Evolutionary conservation across 2,888 invertebrate genomes (phyloP).

Genomic region (Eupithecia tripunctaria): DNA sequence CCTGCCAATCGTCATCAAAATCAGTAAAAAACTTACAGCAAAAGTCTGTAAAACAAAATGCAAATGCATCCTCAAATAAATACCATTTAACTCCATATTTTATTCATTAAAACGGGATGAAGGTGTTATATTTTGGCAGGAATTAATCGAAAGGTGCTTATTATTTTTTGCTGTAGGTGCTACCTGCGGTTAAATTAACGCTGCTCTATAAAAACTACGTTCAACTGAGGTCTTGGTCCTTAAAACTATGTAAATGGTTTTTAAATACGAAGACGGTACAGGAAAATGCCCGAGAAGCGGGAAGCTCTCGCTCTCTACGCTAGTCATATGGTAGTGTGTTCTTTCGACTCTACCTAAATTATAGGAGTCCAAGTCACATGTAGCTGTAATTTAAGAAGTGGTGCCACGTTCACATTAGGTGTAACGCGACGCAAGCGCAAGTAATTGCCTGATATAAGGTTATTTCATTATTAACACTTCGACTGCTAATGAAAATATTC

Average conservation of each 20-base stretch:
- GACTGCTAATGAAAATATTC: constrained; percentile 54
- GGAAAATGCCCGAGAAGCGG: neutral
- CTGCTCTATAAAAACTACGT: neutral
- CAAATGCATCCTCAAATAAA: constrained; percentile 3
- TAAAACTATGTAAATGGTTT: neutral
- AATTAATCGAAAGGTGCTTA: constrained; percentile 35
- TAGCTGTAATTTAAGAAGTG: neutral
- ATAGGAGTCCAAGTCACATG: neutral
- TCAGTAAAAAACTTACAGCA: neutral
- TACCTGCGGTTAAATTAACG: neutral
- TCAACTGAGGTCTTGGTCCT: neutral
- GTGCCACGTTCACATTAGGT: constrained; percentile 4
- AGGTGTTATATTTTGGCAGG: constrained; percentile 38
- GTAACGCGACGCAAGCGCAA: constrained; percentile 12
- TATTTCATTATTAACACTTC: constrained; percentile 61
- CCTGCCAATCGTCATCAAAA: constrained; percentile 13
- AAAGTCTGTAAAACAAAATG: neutral
- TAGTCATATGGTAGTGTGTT: too few relatives aligned
- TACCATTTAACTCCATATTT: constrained; percentile 44
- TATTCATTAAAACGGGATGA: constrained; percentile 45
- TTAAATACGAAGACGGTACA: neutral
- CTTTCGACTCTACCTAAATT: neutral
- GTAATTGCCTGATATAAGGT: constrained; percentile 49
- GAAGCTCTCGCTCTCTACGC: neutral
- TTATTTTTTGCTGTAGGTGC: constrained; percentile 37